Conservation (phyloP, 2,797 vertebrate species). For the Eupleurogrammus muticus region DNA sequence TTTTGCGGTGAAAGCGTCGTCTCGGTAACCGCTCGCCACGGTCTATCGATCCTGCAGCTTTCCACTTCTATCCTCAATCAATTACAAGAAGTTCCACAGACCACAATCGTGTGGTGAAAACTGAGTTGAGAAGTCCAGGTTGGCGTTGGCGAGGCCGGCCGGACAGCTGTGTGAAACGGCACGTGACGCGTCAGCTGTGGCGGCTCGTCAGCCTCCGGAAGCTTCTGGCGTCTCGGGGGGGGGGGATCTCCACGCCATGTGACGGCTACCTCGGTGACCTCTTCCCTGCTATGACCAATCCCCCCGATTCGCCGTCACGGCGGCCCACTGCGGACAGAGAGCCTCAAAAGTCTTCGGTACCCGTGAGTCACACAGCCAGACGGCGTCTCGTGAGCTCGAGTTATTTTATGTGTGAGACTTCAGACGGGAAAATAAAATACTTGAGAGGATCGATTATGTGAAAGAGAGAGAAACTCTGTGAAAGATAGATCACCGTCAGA, state of each 20-base stretch:
- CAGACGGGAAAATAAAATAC: conserved; percentile 12
- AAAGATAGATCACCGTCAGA: not conserved
- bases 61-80: not conserved
- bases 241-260: conserved; percentile 6
- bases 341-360: not conserved
- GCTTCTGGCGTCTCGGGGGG: not conserved
- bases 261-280: conserved; percentile 25
- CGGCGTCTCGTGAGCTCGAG: not conserved
- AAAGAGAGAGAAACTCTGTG: conserved; percentile 7
- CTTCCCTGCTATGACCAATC: conserved; percentile 18
- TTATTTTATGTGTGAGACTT: not conserved
- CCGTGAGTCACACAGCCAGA: not conserved
- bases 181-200: not conserved
- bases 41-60: conserved; percentile 5
- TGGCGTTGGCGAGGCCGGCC: not conserved
- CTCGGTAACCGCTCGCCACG: not conserved
- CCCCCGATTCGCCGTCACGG: conserved; percentile 10
- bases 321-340: conserved; percentile 8
- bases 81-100: not conserved
- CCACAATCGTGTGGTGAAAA: conserved; percentile 2
- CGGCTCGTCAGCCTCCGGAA: conserved; percentile 19
- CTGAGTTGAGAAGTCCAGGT: not conserved
- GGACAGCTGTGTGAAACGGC: conserved; percentile 12
- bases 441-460: not conserved
- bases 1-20: conserved; percentile 3